These are phyloP conservation scores for Harpagoxenus sublaevis DNA, from an alignment of 2,888 invertebrate species.

Conservation along the genomic window DNA sequence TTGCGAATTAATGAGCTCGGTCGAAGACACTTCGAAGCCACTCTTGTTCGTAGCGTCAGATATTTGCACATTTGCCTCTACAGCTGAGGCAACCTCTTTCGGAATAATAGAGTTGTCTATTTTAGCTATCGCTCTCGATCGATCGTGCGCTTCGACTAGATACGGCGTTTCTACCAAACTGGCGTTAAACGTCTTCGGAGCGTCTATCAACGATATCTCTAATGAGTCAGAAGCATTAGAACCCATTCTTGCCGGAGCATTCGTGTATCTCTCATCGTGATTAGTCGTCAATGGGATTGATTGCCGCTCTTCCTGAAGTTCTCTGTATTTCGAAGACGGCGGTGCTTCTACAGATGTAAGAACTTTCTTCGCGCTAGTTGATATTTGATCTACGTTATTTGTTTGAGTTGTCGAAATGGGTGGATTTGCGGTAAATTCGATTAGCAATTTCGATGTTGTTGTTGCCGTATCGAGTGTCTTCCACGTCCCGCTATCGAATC, in stretches of 20 bases:
- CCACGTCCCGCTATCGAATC: constrained; percentile 15
- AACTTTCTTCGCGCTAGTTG: background rate
- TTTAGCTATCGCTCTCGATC: background rate
- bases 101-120: constrained; percentile 1
- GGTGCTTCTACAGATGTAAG: background rate
- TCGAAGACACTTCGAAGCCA: background rate
- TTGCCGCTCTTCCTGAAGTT: background rate
- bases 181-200: background rate
- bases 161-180: background rate
- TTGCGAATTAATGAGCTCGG: constrained; percentile 16
- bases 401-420: background rate
- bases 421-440: background rate
- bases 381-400: background rate
- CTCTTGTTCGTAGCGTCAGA: background rate
- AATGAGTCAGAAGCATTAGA: background rate
- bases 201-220: background rate
- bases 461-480: background rate
- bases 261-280: background rate
- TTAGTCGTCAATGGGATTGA: background rate
- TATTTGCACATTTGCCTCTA: background rate
- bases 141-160: constrained; percentile 5
- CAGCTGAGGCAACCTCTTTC: background rate
- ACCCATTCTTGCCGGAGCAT: background rate
- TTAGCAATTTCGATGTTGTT: constrained; percentile 46
- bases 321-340: background rate